Evolutionary conservation across 1,140 invertebrate genomes (phyloP), one percentile per base, ranked within the genome.

Genomic region (Pseudomyrmex gracilis): DNA sequence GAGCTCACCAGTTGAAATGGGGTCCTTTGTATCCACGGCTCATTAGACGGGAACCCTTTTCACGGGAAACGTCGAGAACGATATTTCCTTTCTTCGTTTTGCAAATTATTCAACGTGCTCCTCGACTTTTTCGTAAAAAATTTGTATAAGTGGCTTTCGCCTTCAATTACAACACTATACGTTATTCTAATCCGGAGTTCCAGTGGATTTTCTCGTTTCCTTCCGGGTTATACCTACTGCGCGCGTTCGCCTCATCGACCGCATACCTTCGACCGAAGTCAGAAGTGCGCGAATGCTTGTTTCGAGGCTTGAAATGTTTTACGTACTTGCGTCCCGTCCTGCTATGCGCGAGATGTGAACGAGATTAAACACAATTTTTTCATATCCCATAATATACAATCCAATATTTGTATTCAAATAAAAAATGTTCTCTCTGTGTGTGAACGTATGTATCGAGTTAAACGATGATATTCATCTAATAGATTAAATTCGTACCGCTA

Each of bases 11-110:
- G 43, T 10, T 58, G 76, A 80, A 58, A 80, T 55, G 76, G 45
- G 43, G 22, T 24, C 55, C 76, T 80, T 80, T 80, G 53, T 80
- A 80, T 71, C 43, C 55, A 80, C 55, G 66, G 66, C 66, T 80
- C 66, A 71, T 80, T 80, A 80, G 66, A 12, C 49, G 76, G 45
- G 34, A 57, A 3, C 43, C 55, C 12, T 34, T 34, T 80, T 58
- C 49, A 71, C 49, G 22, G 13, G 20, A 47, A 17, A 80, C n/a
- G 43, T 71, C 22, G 53, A 47, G 66, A 60, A 22, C 45, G 53
- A 7, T 60, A n/a, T 58, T 24, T 12, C 3, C 12, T 58, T 49
- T 70, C 53, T 71, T 55, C 76, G n/a, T 70, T 78, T 70, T 70
- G n/a, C 43, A 34, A 70, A 43, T 78, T 80, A 80, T 71, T 80